Evolutionary conservation across 2,888 invertebrate species (phyloP).

Genomic region (Hyles lineata): DNA sequence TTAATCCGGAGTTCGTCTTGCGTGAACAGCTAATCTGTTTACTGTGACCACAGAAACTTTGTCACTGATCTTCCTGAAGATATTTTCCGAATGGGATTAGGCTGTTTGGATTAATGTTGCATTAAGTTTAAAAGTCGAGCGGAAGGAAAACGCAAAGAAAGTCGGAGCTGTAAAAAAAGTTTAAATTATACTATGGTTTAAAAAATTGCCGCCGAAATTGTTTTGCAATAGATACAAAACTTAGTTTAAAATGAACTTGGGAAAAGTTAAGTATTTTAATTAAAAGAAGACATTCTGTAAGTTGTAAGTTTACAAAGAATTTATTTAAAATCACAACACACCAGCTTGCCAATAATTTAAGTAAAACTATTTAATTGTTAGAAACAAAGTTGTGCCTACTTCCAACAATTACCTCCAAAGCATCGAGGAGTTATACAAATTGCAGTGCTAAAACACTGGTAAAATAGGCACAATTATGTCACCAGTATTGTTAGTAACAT

Average conservation of each 20-base stretch:
- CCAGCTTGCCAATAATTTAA: too few relatives aligned
- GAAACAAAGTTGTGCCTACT: neutral
- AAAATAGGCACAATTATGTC: slow-evolving; percentile 9
- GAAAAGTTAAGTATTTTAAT: too few relatives aligned
- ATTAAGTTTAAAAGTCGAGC: neutral
- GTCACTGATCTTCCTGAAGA: neutral
- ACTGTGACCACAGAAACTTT: slow-evolving; percentile 36
- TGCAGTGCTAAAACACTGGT: neutral
- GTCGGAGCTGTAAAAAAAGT: neutral
- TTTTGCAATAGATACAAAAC: too few relatives aligned
- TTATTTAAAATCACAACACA: too few relatives aligned
- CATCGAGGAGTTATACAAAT: neutral
- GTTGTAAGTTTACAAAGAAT: too few relatives aligned
- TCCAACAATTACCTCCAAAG: neutral
- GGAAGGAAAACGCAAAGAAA: neutral
- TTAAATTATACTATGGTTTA: neutral
- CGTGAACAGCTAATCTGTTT: slow-evolving; percentile 52
- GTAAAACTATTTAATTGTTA: too few relatives aligned
- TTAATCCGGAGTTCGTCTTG: slow-evolving; percentile 39
- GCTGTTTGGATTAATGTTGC: neutral
- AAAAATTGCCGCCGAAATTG: neutral
- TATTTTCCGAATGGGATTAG: neutral
- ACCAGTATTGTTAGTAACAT: neutral
- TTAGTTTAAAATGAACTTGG: too few relatives aligned
- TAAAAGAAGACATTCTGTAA: too few relatives aligned